These are phyloP conservation scores for Diceros bicornis DNA, from an alignment of 2,797 vertebrate genomes.

Conservation along the genomic window DNA sequence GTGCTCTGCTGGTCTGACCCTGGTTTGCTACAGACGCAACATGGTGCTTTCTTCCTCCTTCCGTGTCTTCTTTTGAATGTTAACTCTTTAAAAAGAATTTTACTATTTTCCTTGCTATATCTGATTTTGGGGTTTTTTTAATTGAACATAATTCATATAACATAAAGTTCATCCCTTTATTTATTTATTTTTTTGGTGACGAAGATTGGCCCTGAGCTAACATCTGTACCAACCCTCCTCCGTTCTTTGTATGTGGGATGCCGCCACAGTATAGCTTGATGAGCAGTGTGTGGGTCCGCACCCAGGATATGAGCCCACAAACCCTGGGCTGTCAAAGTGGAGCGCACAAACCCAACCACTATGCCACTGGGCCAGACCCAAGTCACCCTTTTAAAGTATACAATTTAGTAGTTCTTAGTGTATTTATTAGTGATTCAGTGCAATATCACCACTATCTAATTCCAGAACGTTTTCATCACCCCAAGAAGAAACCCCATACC, in stretches of 20 bases:
- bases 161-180: too few species aligned
- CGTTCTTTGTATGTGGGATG: too few species aligned
- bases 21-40: neutral
- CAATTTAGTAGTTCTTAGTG: neutral
- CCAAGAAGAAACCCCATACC: neutral
- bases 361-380: too few species aligned
- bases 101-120: neutral
- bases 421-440: neutral
- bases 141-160: neutral
- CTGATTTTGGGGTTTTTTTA: neutral
- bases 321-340: too few species aligned
- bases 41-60: neutral
- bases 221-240: too few species aligned
- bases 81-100: constrained; percentile 40
- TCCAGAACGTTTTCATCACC: constrained; percentile 16
- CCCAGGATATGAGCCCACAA: too few species aligned
- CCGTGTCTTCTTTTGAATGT: neutral
- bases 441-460: neutral
- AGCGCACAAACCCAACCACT: too few species aligned
- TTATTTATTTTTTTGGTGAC: too few species aligned
- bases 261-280: too few species aligned
- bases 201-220: too few species aligned
- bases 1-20: neutral
- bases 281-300: too few species aligned
- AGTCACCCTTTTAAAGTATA: neutral